Base-by-base conservation (phyloP, 2,888 invertebrate species). In the Subacronicta megacephala region DNA sequence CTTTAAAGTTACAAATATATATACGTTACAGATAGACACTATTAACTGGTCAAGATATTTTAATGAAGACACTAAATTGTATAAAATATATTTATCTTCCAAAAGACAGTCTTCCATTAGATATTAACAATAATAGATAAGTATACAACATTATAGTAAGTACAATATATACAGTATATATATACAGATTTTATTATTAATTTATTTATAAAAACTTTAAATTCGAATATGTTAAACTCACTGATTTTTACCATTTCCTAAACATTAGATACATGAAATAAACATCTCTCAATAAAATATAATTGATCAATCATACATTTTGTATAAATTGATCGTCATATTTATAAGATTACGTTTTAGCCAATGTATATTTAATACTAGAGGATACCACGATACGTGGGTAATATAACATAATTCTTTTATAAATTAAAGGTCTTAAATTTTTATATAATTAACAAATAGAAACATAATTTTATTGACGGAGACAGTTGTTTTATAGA, bases 21-120 rank as follows among this genome's bases (percentile, higher is more conserved):
- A 7, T 23, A 23, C 1, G 7, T 10, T 10, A 26, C 3, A 26
- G 3, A 9, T 10, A 26, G 10, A 26, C 10, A 26, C 10, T 31
- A 17, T 40, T 37, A 50, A 53, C 35, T 56, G 47, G 47, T 52
- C 47, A 40, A 44, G 33, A 29, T 7, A n/a, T 31, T 20, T 17
- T 18, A 20, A 41, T 42, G 41, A 12, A 36, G 41, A 64, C 46
- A 57, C 17, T 53, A 53, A n/a, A 58, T 55, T 56, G 12, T 70
- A 61, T 51, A 62, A 43, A 63, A 31, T n/a, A n/a, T 5, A 7
- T 56, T 47, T 53, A 31, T 23, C 41, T 50, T 60, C 43, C 54
- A 78, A 71, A 75, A 71, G 3, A 63, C 75, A 76, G 74, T 79
- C 75, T 77, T 72, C 38, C 20, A 56, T 69, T 64, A 69, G 43